Base-by-base conservation (phyloP, 2,888 invertebrate genomes). In the Drosophila yooni region DNA sequence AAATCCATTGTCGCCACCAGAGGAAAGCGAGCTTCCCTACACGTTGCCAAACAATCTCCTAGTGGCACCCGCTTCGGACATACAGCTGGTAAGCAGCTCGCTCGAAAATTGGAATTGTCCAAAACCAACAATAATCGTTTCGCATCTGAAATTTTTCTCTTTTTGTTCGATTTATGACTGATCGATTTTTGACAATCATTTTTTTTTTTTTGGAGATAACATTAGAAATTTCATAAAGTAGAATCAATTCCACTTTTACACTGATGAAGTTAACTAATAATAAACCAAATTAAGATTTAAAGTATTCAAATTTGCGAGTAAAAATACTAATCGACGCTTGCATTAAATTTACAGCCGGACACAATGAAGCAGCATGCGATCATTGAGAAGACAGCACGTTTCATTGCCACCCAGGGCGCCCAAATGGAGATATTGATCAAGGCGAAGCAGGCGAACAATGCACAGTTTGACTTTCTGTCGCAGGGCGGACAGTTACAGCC, bases 381-480 rank as follows among this genome's bases (percentile, higher is more conserved):
- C 74, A 98, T 99, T 88, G 98, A 99, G 91, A 98, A 98, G 93
- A 99, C 98, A 0, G 97, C 98, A 0, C 94, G 96, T 82, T 98
- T 98, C 93, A 97, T 98, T 83, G 96, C 96, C 82, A 95, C 95
- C 57, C 98, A 99, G 92, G 99, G 99, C 0, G 95, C 96, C 10
- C 99, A 99, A 94, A 99, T 99, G 99, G 99, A 99, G 94, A 99
- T 99, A 82, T 95, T 99, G 15, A 96, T 99, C 81, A 99, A 99
- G 93, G 98, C 99, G 5, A 99, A 99, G 93, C 99, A 99, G 93
- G 95, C 97, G 0, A 96, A 96, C 91, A 99, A 99, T 94, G 95
- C 96, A 0, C 97, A 98, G 94, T 99, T 99, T 94, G 95, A 96
- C 79, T 99, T 99, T 94, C 94, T 99, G 70, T 97, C 97, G 69